Evolutionary conservation across 92 coral and sea anemone genomes (phyloP).

Genomic region (Epizoanthus rinbou): DNA sequence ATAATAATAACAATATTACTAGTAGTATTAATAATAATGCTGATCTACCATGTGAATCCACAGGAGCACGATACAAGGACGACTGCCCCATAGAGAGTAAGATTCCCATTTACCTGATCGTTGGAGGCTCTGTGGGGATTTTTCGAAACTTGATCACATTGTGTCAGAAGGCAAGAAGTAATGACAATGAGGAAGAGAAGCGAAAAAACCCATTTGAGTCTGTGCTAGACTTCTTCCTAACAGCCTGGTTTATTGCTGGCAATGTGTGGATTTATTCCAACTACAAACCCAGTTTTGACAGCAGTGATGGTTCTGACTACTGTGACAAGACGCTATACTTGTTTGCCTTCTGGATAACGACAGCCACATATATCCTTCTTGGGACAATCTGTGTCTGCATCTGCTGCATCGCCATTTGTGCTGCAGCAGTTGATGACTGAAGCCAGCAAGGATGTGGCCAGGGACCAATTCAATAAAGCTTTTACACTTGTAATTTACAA

Average conservation of each 20-base stretch:
- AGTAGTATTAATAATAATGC: too few species aligned
- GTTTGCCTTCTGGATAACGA: constrained; percentile 96
- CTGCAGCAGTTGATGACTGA: constrained; percentile 56
- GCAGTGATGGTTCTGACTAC: background rate
- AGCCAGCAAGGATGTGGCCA: background rate
- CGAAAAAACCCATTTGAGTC: constrained; percentile 63
- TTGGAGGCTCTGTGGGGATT: constrained; percentile 89
- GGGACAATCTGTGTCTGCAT: constrained; percentile 81
- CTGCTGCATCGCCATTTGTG: constrained; percentile 89
- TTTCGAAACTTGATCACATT: constrained; percentile 79
- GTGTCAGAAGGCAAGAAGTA: constrained; percentile 65
- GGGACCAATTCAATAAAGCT: too few species aligned
- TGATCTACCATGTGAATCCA: background rate
- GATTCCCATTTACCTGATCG: constrained; percentile 95
- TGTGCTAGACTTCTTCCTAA: constrained; percentile 83
- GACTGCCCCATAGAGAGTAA: constrained; percentile 77
- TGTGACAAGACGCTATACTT: constrained; percentile 89
- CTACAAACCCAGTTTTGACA: constrained; percentile 50
- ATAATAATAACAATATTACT: too few species aligned
- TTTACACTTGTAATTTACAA: too few species aligned
- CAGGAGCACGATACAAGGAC: constrained; percentile 92
- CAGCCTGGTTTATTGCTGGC: constrained; percentile 95
- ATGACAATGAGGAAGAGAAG: constrained; percentile 50
- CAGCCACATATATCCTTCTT: constrained; percentile 75
- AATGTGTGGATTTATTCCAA: constrained; percentile 93